A percentile compares a stretch with the other conserved stretches of the same genome.
phyloP scores from a whole-genome alignment of 2,888 invertebrate species.

The Phyllotreta cruciferae region DNA sequence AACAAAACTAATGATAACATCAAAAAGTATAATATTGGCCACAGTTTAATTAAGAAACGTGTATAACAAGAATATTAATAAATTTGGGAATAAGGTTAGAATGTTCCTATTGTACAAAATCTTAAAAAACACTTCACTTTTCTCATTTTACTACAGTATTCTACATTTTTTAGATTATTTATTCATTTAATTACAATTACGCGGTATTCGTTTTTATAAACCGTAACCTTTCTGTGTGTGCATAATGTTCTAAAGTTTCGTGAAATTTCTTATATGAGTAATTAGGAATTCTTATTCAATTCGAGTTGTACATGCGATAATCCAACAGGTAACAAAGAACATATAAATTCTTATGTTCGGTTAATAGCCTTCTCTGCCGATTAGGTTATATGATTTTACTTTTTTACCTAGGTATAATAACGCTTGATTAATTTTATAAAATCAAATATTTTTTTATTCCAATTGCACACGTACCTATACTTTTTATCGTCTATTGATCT shows the following conservation, averaged over 20 bases:
- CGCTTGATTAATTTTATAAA: not conserved
- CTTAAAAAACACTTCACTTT: no score
- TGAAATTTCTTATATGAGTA: constrained; percentile 4
- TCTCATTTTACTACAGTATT: no score
- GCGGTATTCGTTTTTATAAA: constrained; percentile 2
- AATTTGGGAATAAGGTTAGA: no score
- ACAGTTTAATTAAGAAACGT: no score
- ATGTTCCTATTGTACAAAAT: no score
- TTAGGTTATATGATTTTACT: not conserved
- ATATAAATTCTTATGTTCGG: constrained; percentile 11
- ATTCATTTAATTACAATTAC: constrained; percentile 3
- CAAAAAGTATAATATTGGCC: no score
- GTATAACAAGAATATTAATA: no score
- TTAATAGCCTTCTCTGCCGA: not conserved
- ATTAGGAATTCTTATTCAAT: constrained; percentile 11
- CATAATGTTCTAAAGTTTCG: constrained; percentile 1
- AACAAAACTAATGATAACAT: no score
- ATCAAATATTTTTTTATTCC: not conserved
- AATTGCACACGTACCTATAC: not conserved
- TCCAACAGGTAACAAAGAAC: constrained; percentile 15
- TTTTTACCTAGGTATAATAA: constrained; percentile 2
- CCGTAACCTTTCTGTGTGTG: constrained; percentile 1
- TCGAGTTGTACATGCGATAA: constrained; percentile 19
- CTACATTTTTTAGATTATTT: no score
- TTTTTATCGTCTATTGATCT: no score